phyloP scores from a whole-genome alignment of 1,140 invertebrate genomes.

The Goniozus legneri region DNA sequence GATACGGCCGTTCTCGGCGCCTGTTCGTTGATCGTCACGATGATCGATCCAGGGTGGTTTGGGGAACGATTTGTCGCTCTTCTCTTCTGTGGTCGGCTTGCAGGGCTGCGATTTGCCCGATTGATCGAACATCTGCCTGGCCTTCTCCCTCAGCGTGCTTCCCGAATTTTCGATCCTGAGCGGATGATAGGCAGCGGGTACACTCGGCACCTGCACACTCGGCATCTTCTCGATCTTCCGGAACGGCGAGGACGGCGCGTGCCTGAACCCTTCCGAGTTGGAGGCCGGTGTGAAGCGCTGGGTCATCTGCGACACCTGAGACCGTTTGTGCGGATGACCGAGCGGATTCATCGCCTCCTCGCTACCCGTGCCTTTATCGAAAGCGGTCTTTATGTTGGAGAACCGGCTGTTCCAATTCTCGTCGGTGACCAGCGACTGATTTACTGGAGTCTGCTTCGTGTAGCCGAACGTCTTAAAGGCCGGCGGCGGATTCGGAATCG shows the following conservation, averaged over 20 bases:
- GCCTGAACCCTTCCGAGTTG: constrained; percentile 29
- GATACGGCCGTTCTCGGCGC: constrained; percentile 26
- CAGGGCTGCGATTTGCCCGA: constrained; percentile 2
- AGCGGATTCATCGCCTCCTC: not conserved
- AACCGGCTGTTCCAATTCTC: constrained; percentile 76
- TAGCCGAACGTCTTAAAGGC: constrained; percentile 41
- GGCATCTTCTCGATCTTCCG: constrained; percentile 40
- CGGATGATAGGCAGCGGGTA: constrained; percentile 16
- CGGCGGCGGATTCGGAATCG: constrained; percentile 26
- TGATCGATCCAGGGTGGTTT: constrained; percentile 24
- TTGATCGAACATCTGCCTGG: constrained; percentile 46
- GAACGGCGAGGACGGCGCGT: constrained; percentile 47
- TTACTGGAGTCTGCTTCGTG: constrained; percentile 15
- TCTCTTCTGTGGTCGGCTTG: constrained; percentile 1
- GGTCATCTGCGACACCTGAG: not conserved
- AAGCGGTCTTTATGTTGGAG: constrained; percentile 80
- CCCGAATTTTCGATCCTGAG: constrained; percentile 17
- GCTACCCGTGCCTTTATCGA: constrained; percentile 56
- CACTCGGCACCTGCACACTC: constrained; percentile 7
- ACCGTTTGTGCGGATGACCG: not conserved
- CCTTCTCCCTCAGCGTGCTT: constrained; percentile 24
- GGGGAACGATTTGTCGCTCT: constrained; percentile 8
- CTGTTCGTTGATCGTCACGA: constrained; percentile 18
- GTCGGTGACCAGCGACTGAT: constrained; percentile 33
- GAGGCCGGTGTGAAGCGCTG: too few relatives aligned